Evolutionary conservation across 2,113 vertebrate species (phyloP).

Genomic region (Oreocharis arfaki): DNA sequence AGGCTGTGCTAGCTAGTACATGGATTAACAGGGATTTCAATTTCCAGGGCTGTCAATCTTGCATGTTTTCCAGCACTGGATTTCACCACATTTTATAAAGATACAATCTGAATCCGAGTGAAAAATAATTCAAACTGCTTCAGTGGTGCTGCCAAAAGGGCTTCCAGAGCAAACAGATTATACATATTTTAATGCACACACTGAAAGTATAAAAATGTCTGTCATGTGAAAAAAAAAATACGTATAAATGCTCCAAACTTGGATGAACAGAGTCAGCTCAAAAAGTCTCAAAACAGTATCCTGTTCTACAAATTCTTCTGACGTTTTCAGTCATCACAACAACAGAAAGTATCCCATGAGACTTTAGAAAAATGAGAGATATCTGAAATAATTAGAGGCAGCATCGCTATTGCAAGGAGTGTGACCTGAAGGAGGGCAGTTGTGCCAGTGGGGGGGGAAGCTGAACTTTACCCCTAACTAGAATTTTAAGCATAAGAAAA

Average conservation of each 20-base stretch:
- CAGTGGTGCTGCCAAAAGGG: not conserved
- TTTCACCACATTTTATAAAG: conserved; percentile 6
- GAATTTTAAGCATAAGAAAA: not conserved
- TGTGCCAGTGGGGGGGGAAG: not conserved
- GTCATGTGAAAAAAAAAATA: not conserved
- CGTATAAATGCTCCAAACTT: not conserved
- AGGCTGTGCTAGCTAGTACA: not conserved
- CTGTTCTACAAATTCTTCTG: not conserved
- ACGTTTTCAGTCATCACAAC: not conserved
- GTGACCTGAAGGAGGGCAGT: not conserved
- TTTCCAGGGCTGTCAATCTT: conserved; percentile 12
- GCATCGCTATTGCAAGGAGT: not conserved
- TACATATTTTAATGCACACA: not conserved
- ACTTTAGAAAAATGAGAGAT: not conserved
- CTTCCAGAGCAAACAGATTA: not conserved
- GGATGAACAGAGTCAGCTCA: not conserved
- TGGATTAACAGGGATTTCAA: conserved; percentile 14
- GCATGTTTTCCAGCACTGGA: not conserved
- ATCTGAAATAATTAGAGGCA: not conserved
- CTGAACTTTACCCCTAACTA: not conserved
- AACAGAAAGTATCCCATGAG: not conserved
- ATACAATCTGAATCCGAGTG: not conserved
- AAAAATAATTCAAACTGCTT: not conserved
- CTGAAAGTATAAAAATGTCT: not conserved
- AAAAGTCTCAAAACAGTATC: not conserved